Percentiles rank a stretch among this genome's conserved stretches.
These are phyloP conservation scores for Xanthia togata DNA, from an alignment of 2,888 invertebrate genomes.

Conservation along the genomic window DNA sequence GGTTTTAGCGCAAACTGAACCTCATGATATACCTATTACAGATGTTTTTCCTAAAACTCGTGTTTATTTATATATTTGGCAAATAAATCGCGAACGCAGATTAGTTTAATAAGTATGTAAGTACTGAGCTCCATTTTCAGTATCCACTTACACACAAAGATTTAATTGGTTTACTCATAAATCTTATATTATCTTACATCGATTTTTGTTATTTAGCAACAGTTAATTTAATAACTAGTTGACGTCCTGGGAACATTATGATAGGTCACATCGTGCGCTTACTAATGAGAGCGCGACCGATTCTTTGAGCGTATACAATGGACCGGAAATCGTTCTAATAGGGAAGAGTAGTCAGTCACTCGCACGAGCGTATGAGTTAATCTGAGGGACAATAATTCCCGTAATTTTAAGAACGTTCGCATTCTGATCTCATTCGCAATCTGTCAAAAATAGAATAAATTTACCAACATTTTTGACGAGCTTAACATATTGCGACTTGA, in stretches of 20 bases:
- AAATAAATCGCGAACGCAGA: too few species aligned
- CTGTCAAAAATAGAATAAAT: too few species aligned
- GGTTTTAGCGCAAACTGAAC: too few species aligned
- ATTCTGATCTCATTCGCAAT: too few species aligned
- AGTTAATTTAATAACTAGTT: slow-evolving; percentile 45
- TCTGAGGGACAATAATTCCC: neutral
- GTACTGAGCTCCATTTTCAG: slow-evolving; percentile 32
- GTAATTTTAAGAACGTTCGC: too few species aligned
- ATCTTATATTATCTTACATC: slow-evolving; percentile 46
- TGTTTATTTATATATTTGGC: too few species aligned
- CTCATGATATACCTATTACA: too few species aligned
- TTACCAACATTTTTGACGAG: too few species aligned
- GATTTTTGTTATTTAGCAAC: slow-evolving; percentile 38
- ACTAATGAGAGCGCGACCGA: slow-evolving; percentile 49
- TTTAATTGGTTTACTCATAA: slow-evolving; percentile 46
- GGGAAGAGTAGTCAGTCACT: slow-evolving; percentile 23
- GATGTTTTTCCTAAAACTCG: too few species aligned
- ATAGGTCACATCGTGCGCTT: slow-evolving; percentile 57
- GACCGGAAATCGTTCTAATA: slow-evolving; percentile 53
- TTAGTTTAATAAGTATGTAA: slow-evolving; percentile 31
- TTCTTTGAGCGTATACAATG: slow-evolving; percentile 46
- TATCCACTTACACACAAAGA: slow-evolving; percentile 5
- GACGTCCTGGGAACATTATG: slow-evolving; percentile 56
- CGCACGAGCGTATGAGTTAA: slow-evolving; percentile 29
- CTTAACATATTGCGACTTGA: too few species aligned